Conservation (phyloP, 2,888 invertebrate genomes). For the Octonoba sinensis region DNA sequence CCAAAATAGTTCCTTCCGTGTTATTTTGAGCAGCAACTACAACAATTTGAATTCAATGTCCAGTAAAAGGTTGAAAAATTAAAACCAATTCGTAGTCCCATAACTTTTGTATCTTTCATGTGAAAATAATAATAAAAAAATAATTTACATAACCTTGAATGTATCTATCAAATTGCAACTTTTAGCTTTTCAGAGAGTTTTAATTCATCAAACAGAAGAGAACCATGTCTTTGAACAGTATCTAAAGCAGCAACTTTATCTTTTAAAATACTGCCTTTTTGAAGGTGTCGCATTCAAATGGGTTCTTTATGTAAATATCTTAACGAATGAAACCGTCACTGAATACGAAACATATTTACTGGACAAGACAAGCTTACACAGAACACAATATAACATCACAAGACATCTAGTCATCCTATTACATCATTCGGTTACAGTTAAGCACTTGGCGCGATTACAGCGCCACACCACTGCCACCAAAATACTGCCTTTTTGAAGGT, state of each 20-base stretch:
- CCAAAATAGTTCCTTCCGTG: neutral
- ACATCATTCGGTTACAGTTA: too few species aligned
- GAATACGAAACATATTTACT: too few species aligned
- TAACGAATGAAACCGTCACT: too few species aligned
- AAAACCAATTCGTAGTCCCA: slow-evolving; percentile 5
- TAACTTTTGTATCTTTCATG: neutral
- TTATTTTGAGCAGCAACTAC: slow-evolving; percentile 4
- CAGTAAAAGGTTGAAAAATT: slow-evolving; percentile 23
- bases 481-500: too few species aligned
- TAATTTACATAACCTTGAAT: slow-evolving; percentile 9
- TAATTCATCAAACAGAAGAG: slow-evolving; percentile 13
- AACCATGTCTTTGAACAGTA: slow-evolving; percentile 1
- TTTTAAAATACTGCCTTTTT: neutral
- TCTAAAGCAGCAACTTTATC: neutral
- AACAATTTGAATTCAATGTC: slow-evolving; percentile 16
- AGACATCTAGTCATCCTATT: too few species aligned
- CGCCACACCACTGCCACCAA: too few species aligned
- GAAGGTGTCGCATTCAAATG: too few species aligned
- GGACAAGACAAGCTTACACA: too few species aligned
- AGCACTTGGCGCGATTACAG: too few species aligned
- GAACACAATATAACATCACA: too few species aligned
- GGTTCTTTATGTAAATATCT: too few species aligned
- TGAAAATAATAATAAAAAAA: neutral
- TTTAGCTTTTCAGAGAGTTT: slow-evolving; percentile 14
- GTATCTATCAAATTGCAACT: neutral